Evolutionary conservation across 2,113 vertebrate species (phyloP).

Genomic region (Arvicanthis niloticus): DNA sequence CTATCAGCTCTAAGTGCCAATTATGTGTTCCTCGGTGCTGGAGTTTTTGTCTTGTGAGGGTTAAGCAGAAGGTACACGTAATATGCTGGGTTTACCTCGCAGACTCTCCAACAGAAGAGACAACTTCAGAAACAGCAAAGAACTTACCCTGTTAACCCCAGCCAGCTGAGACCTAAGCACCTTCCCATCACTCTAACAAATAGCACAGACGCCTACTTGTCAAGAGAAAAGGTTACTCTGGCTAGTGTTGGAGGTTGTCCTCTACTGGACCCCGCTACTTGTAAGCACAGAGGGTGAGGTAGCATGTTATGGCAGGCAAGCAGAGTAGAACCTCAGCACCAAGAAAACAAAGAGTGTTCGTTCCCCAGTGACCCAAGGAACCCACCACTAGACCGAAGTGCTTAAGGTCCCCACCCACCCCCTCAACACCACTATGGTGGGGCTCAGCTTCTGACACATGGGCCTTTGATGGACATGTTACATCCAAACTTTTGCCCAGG

Average conservation of each 20-base stretch:
- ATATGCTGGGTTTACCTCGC: background rate
- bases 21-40: background rate
- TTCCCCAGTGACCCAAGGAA: background rate
- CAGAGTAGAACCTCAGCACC: background rate
- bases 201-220: too few relatives aligned
- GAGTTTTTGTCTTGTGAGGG: background rate
- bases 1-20: too few relatives aligned
- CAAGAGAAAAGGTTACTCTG: background rate
- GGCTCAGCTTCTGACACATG: background rate
- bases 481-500: background rate
- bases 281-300: background rate
- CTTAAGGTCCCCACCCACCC: background rate
- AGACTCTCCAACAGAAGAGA: constrained; percentile 6
- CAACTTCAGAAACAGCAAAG: background rate
- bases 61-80: background rate
- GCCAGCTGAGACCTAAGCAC: background rate
- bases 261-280: background rate
- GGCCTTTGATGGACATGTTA: background rate
- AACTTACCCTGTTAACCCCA: background rate
- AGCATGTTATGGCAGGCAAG: background rate
- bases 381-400: background rate
- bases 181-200: background rate
- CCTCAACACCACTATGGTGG: background rate
- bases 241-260: background rate
- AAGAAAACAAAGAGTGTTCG: background rate